phyloP scores from a whole-genome alignment of 2,113 vertebrate species.

The crab-eating macaque (Macaca fascicularis) region DNA sequence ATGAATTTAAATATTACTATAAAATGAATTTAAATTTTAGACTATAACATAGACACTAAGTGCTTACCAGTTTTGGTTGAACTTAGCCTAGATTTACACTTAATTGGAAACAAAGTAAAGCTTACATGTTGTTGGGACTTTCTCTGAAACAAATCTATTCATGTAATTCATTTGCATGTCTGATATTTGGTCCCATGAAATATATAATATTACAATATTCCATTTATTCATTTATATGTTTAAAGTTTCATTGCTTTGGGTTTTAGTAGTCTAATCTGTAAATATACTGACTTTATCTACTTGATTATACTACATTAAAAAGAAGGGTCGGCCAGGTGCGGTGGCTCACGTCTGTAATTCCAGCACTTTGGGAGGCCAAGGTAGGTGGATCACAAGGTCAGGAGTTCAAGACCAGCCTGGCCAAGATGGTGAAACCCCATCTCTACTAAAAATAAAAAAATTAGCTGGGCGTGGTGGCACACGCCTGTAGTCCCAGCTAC shows the following conservation, averaged over 20 bases:
- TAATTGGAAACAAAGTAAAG: conserved; percentile 7
- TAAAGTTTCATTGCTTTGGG: background rate
- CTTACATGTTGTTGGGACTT: background rate
- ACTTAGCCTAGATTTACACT: background rate
- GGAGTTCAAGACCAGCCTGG: too few species aligned
- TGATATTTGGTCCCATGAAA: background rate
- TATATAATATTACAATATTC: background rate
- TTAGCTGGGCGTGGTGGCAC: too few species aligned
- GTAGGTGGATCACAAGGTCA: too few species aligned
- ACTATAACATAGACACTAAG: background rate
- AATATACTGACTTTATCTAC: background rate
- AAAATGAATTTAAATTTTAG: conserved; percentile 22
- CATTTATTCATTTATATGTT: background rate
- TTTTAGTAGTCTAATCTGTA: background rate
- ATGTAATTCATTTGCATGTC: background rate
- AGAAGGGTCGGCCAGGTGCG: background rate
- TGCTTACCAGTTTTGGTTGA: conserved; percentile 8
- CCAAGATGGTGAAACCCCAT: too few species aligned
- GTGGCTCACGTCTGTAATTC: too few species aligned
- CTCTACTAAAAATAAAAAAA: too few species aligned
- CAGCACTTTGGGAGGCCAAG: too few species aligned
- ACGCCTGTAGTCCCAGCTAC: too few species aligned
- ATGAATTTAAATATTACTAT: too few species aligned
- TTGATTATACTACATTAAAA: background rate
- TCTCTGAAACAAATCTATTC: conserved; percentile 16